These are phyloP conservation scores for Geotrypetes seraphini DNA, from an alignment of 2,797 vertebrate genomes.

Conservation along the genomic window DNA sequence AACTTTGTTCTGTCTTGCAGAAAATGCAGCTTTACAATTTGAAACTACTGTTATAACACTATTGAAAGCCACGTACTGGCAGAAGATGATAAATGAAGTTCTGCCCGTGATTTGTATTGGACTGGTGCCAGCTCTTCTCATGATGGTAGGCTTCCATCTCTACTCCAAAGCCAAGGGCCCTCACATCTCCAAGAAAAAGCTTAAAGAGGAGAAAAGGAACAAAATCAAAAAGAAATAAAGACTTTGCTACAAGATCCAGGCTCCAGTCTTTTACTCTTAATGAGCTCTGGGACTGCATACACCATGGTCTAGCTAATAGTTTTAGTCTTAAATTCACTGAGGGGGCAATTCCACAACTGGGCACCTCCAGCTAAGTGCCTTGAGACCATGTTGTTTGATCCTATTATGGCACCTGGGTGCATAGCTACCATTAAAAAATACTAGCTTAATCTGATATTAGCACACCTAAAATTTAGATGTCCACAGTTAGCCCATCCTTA, in stretches of 20 bases:
- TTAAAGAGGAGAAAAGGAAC: conserved; percentile 86
- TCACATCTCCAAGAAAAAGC: conserved; percentile 77
- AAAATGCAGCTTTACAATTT: conserved; percentile 76
- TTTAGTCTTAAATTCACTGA: no score
- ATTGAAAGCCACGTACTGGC: conserved; percentile 72
- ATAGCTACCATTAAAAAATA: no score
- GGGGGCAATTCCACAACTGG: no score
- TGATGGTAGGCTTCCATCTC: conserved; percentile 83
- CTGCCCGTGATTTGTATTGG: conserved; percentile 75
- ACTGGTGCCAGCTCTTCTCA: conserved; percentile 78
- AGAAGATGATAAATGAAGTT: conserved; percentile 74
- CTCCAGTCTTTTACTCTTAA: no score
- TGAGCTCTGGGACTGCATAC: neutral
- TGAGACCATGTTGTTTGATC: no score
- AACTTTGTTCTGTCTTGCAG: conserved; percentile 33
- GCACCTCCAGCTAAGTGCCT: no score
- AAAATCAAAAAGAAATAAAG: conserved; percentile 87
- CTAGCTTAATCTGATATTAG: no score
- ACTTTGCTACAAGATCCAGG: no score
- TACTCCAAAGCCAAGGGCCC: conserved; percentile 76
- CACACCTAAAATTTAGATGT: no score
- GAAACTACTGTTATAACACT: conserved; percentile 84
- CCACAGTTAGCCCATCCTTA: no score
- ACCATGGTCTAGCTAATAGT: rapidly evolving
- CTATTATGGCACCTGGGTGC: no score